These are phyloP conservation scores for Spheniscus mendiculus DNA, from an alignment of 2,113 vertebrate species.

Conservation along the genomic window DNA sequence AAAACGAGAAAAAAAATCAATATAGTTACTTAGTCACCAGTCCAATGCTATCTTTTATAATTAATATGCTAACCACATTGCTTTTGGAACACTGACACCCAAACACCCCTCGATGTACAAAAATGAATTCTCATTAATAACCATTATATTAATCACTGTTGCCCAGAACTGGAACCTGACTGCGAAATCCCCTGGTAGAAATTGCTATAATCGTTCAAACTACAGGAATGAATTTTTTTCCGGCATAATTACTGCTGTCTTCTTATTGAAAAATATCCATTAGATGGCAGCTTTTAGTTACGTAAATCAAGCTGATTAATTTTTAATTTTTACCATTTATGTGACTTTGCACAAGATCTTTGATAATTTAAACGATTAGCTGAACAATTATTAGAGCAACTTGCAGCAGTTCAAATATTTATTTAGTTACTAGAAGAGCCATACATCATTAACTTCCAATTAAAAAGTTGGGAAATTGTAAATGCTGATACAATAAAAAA, in stretches of 20 bases:
- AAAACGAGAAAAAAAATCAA: constrained; percentile 79
- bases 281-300: constrained; percentile 91
- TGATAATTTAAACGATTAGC: constrained; percentile 92
- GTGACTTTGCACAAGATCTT: constrained; percentile 86
- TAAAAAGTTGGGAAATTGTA: constrained; percentile 72
- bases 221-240: constrained; percentile 91
- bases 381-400: constrained; percentile 87
- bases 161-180: constrained; percentile 94
- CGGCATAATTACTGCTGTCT: constrained; percentile 94
- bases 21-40: constrained; percentile 75
- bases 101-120: constrained; percentile 83
- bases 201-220: constrained; percentile 98
- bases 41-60: constrained; percentile 75
- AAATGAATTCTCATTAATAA: constrained; percentile 97
- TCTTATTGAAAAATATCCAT: constrained; percentile 98
- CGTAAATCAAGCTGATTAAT: constrained; percentile 94
- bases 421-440: constrained; percentile 75
- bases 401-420: constrained; percentile 75
- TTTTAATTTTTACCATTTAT: constrained; percentile 88
- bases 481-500: constrained; percentile 61
- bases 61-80: constrained; percentile 82
- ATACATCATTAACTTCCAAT: constrained; percentile 77
- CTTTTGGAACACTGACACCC: constrained; percentile 79
- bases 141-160: constrained; percentile 97
- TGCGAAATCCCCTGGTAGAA: constrained; percentile 97